These are phyloP conservation scores for Zingel zingel DNA, from an alignment of 2,113 vertebrate species.

Conservation along the genomic window DNA sequence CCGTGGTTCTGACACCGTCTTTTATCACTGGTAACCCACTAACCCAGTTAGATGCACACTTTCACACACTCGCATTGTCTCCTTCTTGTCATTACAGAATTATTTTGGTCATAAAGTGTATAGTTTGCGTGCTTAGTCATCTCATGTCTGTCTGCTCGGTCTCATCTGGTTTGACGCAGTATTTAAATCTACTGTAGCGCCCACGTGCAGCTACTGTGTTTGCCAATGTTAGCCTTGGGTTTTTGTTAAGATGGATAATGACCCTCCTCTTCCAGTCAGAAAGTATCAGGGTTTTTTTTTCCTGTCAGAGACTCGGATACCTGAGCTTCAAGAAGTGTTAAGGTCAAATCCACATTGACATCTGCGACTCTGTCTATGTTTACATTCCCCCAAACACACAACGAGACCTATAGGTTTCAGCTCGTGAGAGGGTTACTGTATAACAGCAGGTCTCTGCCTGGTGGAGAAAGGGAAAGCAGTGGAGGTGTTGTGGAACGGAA, in stretches of 20 bases:
- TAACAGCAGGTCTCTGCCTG: slow-evolving; percentile 16
- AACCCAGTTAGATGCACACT: neutral
- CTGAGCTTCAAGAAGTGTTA: neutral
- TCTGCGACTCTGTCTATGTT: neutral
- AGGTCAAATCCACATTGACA: neutral
- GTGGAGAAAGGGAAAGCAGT: slow-evolving; percentile 39
- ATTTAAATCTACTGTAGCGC: neutral
- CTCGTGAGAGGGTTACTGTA: neutral
- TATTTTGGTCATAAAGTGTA: neutral
- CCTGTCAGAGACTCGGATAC: neutral
- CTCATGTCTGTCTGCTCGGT: slow-evolving; percentile 13
- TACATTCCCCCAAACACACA: neutral
- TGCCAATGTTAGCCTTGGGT: neutral
- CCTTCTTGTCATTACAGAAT: neutral
- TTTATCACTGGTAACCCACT: slow-evolving; percentile 17
- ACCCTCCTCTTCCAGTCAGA: neutral
- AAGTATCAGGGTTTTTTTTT: neutral
- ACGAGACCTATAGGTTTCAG: neutral
- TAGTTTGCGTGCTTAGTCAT: slow-evolving; percentile 1
- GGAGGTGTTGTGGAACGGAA: slow-evolving; percentile 67
- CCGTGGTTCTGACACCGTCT: slow-evolving; percentile 21
- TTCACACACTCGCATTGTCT: neutral
- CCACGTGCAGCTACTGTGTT: slow-evolving; percentile 1
- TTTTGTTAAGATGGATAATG: neutral
- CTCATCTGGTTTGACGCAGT: neutral